These are phyloP conservation scores for Pseudanteris insignis DNA, from an alignment of 2,888 invertebrate species.

Conservation along the genomic window DNA sequence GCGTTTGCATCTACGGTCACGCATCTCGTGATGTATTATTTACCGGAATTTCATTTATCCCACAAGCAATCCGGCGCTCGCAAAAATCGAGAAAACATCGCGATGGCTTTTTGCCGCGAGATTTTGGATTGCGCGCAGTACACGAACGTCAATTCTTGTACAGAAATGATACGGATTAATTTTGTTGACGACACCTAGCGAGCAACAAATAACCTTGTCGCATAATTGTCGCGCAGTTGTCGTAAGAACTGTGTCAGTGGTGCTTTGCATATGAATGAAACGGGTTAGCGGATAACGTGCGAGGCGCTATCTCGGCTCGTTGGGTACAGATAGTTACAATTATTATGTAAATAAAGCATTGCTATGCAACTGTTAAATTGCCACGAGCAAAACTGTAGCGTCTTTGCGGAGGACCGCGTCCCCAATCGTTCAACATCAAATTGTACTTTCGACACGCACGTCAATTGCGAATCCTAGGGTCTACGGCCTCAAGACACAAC, in stretches of 20 bases:
- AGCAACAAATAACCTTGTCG: slow-evolving; percentile 20
- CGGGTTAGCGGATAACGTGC: slow-evolving; percentile 25
- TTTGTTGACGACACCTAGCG: slow-evolving; percentile 4
- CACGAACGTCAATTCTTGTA: neutral
- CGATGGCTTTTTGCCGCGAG: slow-evolving; percentile 6
- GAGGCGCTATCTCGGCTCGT: slow-evolving; percentile 27
- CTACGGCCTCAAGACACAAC: too few relatives aligned
- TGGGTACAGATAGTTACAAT: slow-evolving; percentile 38
- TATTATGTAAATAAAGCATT: slow-evolving; percentile 44
- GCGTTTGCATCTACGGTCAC: too few relatives aligned
- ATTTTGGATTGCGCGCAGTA: too few relatives aligned
- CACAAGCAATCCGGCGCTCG: too few relatives aligned
- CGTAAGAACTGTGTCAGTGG: slow-evolving; percentile 29
- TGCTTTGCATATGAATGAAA: slow-evolving; percentile 39
- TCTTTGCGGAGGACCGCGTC: slow-evolving; percentile 30
- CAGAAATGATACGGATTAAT: slow-evolving; percentile 25
- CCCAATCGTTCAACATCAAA: slow-evolving; percentile 24
- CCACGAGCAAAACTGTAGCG: slow-evolving; percentile 39
- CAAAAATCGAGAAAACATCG: slow-evolving; percentile 8
- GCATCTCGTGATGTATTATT: too few relatives aligned
- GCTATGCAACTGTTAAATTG: slow-evolving; percentile 45
- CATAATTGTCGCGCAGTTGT: slow-evolving; percentile 16
- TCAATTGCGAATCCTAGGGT: slow-evolving; percentile 47
- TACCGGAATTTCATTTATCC: too few relatives aligned
- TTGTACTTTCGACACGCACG: slow-evolving; percentile 40